Base-by-base conservation (phyloP, 2,113 vertebrate species). In the Neotragus moschatus region DNA sequence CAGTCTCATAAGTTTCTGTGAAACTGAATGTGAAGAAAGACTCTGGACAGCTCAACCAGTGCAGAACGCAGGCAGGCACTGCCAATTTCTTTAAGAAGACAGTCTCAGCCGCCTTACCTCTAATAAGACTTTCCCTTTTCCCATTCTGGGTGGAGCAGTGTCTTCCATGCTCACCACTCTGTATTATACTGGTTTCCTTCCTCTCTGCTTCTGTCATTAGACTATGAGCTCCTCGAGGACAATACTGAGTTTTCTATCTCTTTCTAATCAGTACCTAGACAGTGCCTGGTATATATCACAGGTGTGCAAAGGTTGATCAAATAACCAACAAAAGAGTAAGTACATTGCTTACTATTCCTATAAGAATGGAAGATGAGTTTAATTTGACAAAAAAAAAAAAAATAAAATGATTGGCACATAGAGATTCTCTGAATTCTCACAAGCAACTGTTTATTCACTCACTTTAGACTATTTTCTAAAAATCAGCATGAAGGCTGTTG, bases 361-460 rank as follows among this genome's bases (percentile, higher is more conserved):
- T 26, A 91, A 82, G 33, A 66, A 84, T 47, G 88, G 45, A 30
- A 58, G 84, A 33, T 45, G 60, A 75, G n/a, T 80, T 94, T 94
- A 56, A 91, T 85, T 85, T 43, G 47, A 43, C n/a, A 7, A 61
- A 26, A 73, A 23, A 47, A 21, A 26, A 77, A 70, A 49, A 77
- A 43, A 17, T n/a, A 60, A 14, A 58, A 26, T 0, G 19, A 36
- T 61, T 79, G 56, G 26, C 56, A 70, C 10, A 9, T 33, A 58
- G 13, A 36, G 43, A 75, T 43, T 66, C 39, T 92, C 36, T 73
- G 43, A 84, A 93, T 93, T 88, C 66, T 90, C 79, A 53, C 39
- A 66, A 36, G 30, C 39, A 80, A 53, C 33, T 80, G 25, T 49
- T 94, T 73, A 61, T 39, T 73, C 80, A 91, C 45, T 90, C 88